Evolutionary conservation across 2,888 invertebrate genomes (phyloP), one percentile per base, ranked within the genome.

Genomic region (Lydus trimaculatus): DNA sequence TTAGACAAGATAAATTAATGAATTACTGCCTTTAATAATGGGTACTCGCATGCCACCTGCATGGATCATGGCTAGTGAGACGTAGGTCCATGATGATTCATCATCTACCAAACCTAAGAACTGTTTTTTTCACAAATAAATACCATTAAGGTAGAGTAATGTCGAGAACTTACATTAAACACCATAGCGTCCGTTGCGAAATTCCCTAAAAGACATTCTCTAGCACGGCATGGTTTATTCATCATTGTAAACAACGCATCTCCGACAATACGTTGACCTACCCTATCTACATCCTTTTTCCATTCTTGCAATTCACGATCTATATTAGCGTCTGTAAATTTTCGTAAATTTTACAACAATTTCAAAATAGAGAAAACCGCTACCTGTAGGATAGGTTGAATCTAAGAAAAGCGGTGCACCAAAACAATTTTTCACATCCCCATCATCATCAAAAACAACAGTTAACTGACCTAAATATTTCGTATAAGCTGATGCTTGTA

Each of bases 401-500:
- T 73, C 74, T 48, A 81, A 66, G 63, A 89, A 91, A 69, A 94
- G 89, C 0, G 94, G 94, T 66, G 90, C 88, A 0, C 96, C 96
- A 25, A 71, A 66, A 89, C 91, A 94, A 9, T 84, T 78, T 8
- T 86, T 83, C 0, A 94, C 85, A 70, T 90, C 88, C 6, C 95
- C 95, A 0, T 87, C 79, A 0, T 88, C 85, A 82, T 95, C 89
- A 79, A 95, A 92, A 75, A 84, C 89, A 0, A 95, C 87, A 31
- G 91, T 90, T 62, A 96, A 87, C 80, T 91, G 89, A 13, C 96
- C 96, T 52, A 96, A 85, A 82, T 95, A 96, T 79, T 91, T 90
- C 0, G 91, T 90, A 83, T 90, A 92, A 65, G 91, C 90, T 0
- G 90, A 89, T 0, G 93, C 92, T 84, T 93, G 93, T 17, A 93